Conservation (phyloP, 2,888 invertebrate genomes). For the Zaprionus obscuricornis region DNA sequence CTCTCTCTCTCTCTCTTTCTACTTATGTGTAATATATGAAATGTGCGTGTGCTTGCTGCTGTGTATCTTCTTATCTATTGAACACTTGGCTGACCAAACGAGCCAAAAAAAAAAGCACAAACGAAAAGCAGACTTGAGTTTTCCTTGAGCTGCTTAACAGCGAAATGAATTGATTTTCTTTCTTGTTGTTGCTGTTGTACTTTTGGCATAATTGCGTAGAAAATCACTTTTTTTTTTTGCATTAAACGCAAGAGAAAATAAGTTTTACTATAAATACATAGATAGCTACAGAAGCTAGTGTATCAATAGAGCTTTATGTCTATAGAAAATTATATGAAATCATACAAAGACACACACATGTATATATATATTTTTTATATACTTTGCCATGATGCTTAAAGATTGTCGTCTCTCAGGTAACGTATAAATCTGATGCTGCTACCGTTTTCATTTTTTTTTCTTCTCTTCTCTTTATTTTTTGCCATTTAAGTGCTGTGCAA, state of each 20-base stretch:
- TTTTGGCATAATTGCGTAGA: conserved; percentile 53
- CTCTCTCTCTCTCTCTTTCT: too few species aligned
- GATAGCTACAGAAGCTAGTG: too few species aligned
- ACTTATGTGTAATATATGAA: conserved; percentile 18
- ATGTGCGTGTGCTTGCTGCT: conserved; percentile 18
- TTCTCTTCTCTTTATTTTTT: too few species aligned
- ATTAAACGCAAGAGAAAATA: too few species aligned
- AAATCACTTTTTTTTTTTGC: conserved; percentile 31
- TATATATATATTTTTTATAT: background rate
- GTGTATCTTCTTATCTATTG: conserved; percentile 57
- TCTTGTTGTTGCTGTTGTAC: conserved; percentile 21
- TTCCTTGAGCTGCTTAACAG: conserved; percentile 4
- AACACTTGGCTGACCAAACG: conserved; percentile 57
- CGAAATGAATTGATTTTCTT: conserved; percentile 54
- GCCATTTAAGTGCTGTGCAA: conserved; percentile 53
- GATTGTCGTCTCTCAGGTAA: conserved; percentile 24
- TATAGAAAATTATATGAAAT: too few species aligned
- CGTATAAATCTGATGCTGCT: conserved; percentile 42
- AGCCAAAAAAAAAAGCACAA: conserved; percentile 12
- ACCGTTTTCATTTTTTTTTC: too few species aligned
- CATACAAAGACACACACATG: too few species aligned
- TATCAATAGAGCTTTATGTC: too few species aligned
- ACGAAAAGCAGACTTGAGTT: conserved; percentile 14
- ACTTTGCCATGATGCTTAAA: conserved; percentile 16
- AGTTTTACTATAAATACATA: too few species aligned